Evolutionary conservation across 1,140 invertebrate species (phyloP).

Genomic region (Cepaea nemoralis): DNA sequence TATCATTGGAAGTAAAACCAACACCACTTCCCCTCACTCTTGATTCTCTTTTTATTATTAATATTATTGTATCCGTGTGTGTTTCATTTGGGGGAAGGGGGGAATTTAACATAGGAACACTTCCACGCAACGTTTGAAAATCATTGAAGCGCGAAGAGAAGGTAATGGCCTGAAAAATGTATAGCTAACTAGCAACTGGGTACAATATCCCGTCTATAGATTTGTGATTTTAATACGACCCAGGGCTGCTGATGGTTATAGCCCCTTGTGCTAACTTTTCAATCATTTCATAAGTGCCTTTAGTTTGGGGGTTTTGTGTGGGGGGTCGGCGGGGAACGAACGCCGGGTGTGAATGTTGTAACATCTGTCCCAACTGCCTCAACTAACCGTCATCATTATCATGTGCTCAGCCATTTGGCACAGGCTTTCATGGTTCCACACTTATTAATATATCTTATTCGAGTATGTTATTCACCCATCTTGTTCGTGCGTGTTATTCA

Average conservation of each 20-base stretch:
- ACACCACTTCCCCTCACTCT: neutral
- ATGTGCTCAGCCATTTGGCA: no score
- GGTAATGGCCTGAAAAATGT: conserved; percentile 32
- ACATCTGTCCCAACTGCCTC: no score
- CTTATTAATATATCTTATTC: no score
- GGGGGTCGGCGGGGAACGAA: no score
- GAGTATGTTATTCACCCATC: no score
- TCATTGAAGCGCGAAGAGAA: neutral
- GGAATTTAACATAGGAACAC: neutral
- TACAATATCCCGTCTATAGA: neutral
- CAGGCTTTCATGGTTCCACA: no score
- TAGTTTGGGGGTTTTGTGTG: neutral
- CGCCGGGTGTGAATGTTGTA: no score
- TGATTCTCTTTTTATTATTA: neutral
- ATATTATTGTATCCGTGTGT: neutral
- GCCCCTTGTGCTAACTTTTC: neutral
- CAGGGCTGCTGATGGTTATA: neutral
- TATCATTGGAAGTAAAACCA: neutral
- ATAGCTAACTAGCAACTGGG: conserved; percentile 24
- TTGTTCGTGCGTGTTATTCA: no score
- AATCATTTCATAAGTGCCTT: neutral
- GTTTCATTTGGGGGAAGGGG: neutral
- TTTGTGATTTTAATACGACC: neutral
- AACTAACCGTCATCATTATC: no score
- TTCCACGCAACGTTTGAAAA: conserved; percentile 9